These are phyloP conservation scores for Pseudocheirus occidentalis DNA, from an alignment of 2,797 vertebrate genomes.

Conservation along the genomic window DNA sequence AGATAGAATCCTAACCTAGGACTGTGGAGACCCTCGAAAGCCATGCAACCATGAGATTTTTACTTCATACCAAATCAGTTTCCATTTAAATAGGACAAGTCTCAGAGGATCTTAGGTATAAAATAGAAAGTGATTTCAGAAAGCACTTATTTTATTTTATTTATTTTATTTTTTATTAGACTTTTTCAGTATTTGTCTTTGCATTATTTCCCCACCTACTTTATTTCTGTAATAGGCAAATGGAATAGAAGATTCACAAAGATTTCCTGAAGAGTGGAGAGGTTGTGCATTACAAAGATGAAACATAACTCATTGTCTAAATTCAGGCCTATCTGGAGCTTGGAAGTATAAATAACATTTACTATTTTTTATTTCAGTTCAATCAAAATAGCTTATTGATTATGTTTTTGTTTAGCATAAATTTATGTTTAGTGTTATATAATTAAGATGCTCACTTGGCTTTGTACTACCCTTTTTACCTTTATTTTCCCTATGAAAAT, in stretches of 20 bases:
- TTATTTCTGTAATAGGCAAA: slow-evolving; percentile 31
- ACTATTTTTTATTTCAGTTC: slow-evolving; percentile 32
- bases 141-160: too few relatives aligned
- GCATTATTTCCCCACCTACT: slow-evolving; percentile 13
- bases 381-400: slow-evolving; percentile 37
- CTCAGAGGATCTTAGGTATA: not conserved
- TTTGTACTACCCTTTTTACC: not conserved
- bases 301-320: slow-evolving; percentile 43
- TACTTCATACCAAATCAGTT: not conserved
- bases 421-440: not conserved
- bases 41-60: not conserved
- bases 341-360: not conserved
- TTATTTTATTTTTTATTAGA: too few relatives aligned
- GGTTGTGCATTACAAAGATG: slow-evolving; percentile 26
- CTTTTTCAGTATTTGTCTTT: slow-evolving; percentile 49
- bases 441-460: not conserved
- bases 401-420: slow-evolving; percentile 52
- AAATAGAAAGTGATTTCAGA: not conserved
- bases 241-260: slow-evolving; percentile 27
- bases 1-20: not conserved
- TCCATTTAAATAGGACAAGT: not conserved
- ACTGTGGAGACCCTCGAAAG: not conserved
- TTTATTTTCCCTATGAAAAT: not conserved
- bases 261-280: slow-evolving; percentile 24
- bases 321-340: not conserved